Conservation (phyloP, 2,888 invertebrate genomes). For the Drosophila algonquin region DNA sequence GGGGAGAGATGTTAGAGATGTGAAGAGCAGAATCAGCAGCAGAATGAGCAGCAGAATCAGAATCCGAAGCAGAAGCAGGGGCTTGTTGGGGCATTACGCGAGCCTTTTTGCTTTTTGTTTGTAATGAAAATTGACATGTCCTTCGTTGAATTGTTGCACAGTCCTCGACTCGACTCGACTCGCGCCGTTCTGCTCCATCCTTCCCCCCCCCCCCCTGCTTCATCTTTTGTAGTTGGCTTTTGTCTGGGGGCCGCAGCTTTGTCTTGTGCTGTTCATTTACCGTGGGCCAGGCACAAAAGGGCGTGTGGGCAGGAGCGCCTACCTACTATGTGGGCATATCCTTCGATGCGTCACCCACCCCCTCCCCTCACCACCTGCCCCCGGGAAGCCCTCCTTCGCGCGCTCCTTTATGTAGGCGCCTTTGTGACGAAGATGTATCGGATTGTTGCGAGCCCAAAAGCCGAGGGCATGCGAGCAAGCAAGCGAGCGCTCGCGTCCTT, state of each 20-base stretch:
- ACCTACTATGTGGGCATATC: constrained; percentile 24
- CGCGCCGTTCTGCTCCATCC: neutral
- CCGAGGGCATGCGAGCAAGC: constrained; percentile 9
- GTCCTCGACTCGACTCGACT: constrained; percentile 18
- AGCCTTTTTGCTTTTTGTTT: constrained; percentile 62
- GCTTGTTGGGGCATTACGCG: constrained; percentile 9
- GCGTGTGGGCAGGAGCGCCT: constrained; percentile 28
- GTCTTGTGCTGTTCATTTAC: constrained; percentile 64
- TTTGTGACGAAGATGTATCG: constrained; percentile 68
- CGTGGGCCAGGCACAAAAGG: constrained; percentile 47
- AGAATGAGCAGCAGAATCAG: neutral
- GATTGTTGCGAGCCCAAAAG: constrained; percentile 29
- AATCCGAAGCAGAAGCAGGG: constrained; percentile 1
- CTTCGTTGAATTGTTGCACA: constrained; percentile 62
- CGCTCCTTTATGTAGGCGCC: constrained; percentile 35
- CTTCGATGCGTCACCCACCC: constrained; percentile 13
- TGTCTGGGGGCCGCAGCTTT: constrained; percentile 56
- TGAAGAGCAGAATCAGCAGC: neutral
- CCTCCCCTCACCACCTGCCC: too few relatives aligned
- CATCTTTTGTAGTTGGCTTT: constrained; percentile 47
- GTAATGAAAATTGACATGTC: constrained; percentile 72
- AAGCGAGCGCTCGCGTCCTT: constrained; percentile 2
- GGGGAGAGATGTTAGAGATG: neutral
- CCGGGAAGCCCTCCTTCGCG: neutral
- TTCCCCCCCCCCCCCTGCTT: neutral